Evolutionary conservation across 2,888 invertebrate genomes (phyloP).

Genomic region (Trachelus stipa): DNA sequence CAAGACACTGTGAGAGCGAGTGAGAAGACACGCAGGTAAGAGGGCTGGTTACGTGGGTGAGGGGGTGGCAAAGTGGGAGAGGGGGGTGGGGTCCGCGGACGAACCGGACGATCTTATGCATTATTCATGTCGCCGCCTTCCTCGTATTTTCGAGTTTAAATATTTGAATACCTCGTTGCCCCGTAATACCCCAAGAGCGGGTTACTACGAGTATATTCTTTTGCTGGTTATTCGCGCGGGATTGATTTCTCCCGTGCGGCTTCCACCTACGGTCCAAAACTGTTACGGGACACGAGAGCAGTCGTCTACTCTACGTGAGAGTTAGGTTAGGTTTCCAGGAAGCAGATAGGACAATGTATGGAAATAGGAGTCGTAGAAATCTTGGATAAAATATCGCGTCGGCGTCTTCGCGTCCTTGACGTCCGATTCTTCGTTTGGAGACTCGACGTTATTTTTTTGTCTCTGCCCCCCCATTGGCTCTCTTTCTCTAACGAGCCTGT

Average conservation of each 20-base stretch:
- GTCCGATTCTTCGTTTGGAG: background rate
- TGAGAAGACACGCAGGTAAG: background rate
- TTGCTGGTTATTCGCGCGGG: constrained; percentile 44
- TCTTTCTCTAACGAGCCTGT: background rate
- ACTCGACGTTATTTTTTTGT: background rate
- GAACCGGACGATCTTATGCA: constrained; percentile 54
- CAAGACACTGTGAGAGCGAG: background rate
- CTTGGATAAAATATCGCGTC: background rate
- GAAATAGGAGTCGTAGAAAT: background rate
- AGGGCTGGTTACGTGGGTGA: background rate
- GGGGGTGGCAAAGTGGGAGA: constrained; percentile 27
- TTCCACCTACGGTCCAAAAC: background rate
- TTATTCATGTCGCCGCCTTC: constrained; percentile 60
- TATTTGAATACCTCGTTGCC: constrained; percentile 62
- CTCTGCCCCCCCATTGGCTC: no score
- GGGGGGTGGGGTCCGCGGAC: constrained; percentile 23
- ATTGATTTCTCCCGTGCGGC: background rate
- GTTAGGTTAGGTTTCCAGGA: background rate
- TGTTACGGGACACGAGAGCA: background rate
- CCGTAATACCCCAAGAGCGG: constrained; percentile 29
- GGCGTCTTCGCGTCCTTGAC: background rate
- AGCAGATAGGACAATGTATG: background rate
- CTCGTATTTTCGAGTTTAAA: constrained; percentile 64
- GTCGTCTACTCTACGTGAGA: background rate
- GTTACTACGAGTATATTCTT: constrained; percentile 58